Base-by-base conservation (phyloP, 1,140 invertebrate species). In the Monomorium pharaonis region DNA sequence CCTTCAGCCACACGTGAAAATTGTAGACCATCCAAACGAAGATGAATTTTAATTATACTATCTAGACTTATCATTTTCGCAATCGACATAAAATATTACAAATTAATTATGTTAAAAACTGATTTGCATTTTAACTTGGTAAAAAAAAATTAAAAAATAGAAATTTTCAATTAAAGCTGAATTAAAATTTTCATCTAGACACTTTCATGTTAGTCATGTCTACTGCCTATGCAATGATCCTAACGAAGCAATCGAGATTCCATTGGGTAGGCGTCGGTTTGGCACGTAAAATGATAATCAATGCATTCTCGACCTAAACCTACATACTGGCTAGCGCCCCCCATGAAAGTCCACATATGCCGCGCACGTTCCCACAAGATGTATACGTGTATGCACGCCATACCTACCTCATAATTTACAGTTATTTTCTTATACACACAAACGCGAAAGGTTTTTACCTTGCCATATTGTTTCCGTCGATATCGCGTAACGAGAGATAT, bases 281-380 rank as follows among this genome's bases (percentile, higher is more conserved):
- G 83, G 74, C 80, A 86, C 69, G 72, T 33, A 80, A 91, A 91
- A 91, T 88, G 78, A 90, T 89, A 89, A 90, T 89, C 85, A 83
- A 89, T 88, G 84, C 78, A 88, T 90, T 91, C 89, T 90, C 89
- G 89, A 91, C 90, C 89, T 88, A 85, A 91, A 87, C 87, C 89
- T 85, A 87, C 89, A 88, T 93, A 87, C 63, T 58, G 54, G 42
- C 86, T 69, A 54, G 44, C 27, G 21, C 7, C 81, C 81, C 60
- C 58, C 77, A 84, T 87, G 69, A 86, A 81, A 90, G 88, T 77
- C 60, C 76, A 81, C 67, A 54, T 86, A 87, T 89, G 74, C 87
- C 60, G 74, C 67, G 78, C 77, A 81, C 89, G 84, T 89, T 88
- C 83, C 69, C 78, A 81, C 85, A 88, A 84, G 77, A 85, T 18